phyloP scores from a whole-genome alignment of 2,888 invertebrate genomes.

The Heptascelio sp. region DNA sequence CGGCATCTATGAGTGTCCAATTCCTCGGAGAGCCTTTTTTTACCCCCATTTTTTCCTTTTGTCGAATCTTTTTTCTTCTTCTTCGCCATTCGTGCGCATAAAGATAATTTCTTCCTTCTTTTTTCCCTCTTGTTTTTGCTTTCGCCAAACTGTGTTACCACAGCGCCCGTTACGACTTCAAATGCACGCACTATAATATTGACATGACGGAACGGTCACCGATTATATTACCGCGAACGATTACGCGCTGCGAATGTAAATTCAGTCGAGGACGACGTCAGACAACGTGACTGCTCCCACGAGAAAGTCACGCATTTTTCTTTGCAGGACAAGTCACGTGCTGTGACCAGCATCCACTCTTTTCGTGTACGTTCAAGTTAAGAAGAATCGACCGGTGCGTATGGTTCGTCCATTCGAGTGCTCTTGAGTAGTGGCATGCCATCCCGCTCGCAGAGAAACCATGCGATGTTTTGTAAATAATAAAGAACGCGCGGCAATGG shows the following conservation, averaged over 20 bases:
- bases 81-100: constrained; percentile 17
- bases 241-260: constrained; percentile 68
- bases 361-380: background rate
- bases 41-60: constrained; percentile 31
- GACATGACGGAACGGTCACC: constrained; percentile 66
- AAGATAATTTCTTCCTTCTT: background rate
- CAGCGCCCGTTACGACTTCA: constrained; percentile 40
- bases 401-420: too few species aligned
- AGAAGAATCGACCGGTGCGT: background rate
- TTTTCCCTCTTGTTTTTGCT: constrained; percentile 20
- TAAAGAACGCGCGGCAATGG: background rate
- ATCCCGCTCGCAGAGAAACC: too few species aligned
- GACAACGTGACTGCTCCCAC: constrained; percentile 65
- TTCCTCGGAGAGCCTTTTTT: constrained; percentile 65
- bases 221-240: constrained; percentile 68
- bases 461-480: background rate
- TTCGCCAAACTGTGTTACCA: constrained; percentile 16
- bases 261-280: constrained; percentile 49
- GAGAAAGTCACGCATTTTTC: constrained; percentile 51
- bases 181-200: constrained; percentile 49
- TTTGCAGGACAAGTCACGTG: constrained; percentile 53
- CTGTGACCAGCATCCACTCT: constrained; percentile 42
- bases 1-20: constrained; percentile 78
- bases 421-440: too few species aligned
- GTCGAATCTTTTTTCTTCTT: constrained; percentile 43